A percentile compares a stretch with the other conserved stretches of the same genome.
These are phyloP conservation scores for Acheta domesticus DNA, from an alignment of 2,888 invertebrate species.

Conservation along the genomic window DNA sequence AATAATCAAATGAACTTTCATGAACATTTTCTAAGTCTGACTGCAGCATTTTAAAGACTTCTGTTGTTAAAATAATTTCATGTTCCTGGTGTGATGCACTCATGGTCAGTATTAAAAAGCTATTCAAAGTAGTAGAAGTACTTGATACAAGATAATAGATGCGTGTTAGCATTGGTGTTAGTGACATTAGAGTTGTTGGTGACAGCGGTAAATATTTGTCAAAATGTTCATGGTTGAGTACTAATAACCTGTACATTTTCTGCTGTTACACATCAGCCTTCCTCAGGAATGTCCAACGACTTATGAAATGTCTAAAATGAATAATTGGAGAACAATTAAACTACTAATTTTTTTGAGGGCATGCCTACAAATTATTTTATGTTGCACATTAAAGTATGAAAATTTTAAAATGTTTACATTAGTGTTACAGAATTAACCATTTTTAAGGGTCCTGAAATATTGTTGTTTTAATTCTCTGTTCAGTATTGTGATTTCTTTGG, in stretches of 20 bases:
- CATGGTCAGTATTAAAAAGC: neutral
- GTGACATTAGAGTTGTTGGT: neutral
- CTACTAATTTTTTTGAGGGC: neutral
- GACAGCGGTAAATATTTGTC: neutral
- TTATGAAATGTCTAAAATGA: slow-evolving; percentile 18
- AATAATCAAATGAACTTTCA: no score
- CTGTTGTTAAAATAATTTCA: neutral
- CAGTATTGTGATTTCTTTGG: neutral
- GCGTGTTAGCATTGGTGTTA: neutral
- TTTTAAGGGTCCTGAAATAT: no score
- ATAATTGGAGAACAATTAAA: neutral
- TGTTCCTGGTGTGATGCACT: neutral
- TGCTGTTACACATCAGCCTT: neutral
- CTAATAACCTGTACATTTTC: neutral
- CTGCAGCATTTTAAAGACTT: neutral
- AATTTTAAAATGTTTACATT: neutral
- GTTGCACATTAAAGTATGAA: neutral
- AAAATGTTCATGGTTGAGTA: neutral
- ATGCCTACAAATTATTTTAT: neutral
- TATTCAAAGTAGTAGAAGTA: neutral
- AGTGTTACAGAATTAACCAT: neutral
- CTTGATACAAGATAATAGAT: neutral
- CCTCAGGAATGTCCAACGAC: slow-evolving; percentile 12
- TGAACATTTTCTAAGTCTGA: no score
- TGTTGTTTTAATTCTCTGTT: no score